phyloP scores from a whole-genome alignment of 2,888 invertebrate genomes.

The Lobophora halterata region DNA sequence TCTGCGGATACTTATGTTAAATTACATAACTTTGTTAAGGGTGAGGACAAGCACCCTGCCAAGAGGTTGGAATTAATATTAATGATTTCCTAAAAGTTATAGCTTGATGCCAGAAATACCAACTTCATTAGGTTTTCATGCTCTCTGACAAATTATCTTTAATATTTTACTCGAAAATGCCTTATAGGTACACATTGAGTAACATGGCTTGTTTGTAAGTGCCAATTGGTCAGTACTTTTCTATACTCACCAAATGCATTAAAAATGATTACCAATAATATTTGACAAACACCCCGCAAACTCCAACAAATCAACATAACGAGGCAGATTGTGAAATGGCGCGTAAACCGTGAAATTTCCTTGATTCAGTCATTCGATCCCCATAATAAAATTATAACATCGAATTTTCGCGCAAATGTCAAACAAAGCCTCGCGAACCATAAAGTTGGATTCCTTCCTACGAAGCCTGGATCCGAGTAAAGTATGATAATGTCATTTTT shows the following conservation, averaged over 20 bases:
- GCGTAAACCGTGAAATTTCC: constrained; percentile 17
- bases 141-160: too few relatives aligned
- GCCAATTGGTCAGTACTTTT: too few relatives aligned
- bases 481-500: constrained; percentile 29
- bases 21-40: constrained; percentile 4
- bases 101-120: too few relatives aligned
- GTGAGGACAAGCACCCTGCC: constrained; percentile 5
- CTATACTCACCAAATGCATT: too few relatives aligned
- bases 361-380: constrained; percentile 17
- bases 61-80: constrained; percentile 2
- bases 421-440: constrained; percentile 20
- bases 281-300: constrained; percentile 6
- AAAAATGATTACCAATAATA: too few relatives aligned
- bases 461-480: constrained; percentile 15
- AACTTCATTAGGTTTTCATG: too few relatives aligned
- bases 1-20: constrained; percentile 10
- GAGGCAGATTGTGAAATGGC: constrained; percentile 17
- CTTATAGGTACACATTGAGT: too few relatives aligned
- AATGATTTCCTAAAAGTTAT: too few relatives aligned
- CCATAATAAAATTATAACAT: constrained; percentile 16
- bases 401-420: constrained; percentile 11
- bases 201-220: too few relatives aligned
- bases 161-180: too few relatives aligned
- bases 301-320: constrained; percentile 17
- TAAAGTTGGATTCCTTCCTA: constrained; percentile 22